These are phyloP conservation scores for Bilobella aurantiaca DNA, from an alignment of 1,140 invertebrate genomes.

Conservation along the genomic window DNA sequence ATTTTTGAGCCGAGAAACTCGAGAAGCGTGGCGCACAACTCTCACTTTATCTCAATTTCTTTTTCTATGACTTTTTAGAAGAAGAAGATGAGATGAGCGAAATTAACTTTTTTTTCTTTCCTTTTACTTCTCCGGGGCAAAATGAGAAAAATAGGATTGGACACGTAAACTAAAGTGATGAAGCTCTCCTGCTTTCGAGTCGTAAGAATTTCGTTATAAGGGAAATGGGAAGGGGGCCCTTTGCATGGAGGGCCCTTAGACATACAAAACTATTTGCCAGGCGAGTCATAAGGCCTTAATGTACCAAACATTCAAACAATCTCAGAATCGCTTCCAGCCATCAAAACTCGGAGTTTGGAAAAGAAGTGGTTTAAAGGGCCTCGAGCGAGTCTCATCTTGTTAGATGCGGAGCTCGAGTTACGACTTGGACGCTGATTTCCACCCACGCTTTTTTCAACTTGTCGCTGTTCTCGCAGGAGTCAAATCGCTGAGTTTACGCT, in stretches of 20 bases:
- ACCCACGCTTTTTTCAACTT: conserved; percentile 6
- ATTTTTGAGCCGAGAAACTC: neutral
- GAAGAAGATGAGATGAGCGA: conserved; percentile 3
- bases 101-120: too few species aligned
- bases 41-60: neutral
- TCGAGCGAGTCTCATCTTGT: too few species aligned
- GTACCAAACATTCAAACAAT: conserved; percentile 14
- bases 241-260: neutral
- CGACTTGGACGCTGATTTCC: too few species aligned
- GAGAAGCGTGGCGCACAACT: too few species aligned
- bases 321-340: neutral
- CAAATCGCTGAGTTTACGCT: neutral
- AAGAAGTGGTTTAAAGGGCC: conserved; percentile 2
- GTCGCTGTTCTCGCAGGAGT: neutral
- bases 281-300: neutral
- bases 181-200: too few species aligned
- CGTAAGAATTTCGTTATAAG: neutral
- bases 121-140: conserved; percentile 3
- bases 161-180: neutral
- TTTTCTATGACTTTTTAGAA: conserved; percentile 8
- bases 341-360: neutral
- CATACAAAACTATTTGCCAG: neutral
- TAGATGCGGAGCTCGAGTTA: too few species aligned
- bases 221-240: neutral
- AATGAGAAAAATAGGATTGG: neutral